Evolutionary conservation across 2,113 vertebrate species (phyloP).

Genomic region (Brachypteracias leptosomus): DNA sequence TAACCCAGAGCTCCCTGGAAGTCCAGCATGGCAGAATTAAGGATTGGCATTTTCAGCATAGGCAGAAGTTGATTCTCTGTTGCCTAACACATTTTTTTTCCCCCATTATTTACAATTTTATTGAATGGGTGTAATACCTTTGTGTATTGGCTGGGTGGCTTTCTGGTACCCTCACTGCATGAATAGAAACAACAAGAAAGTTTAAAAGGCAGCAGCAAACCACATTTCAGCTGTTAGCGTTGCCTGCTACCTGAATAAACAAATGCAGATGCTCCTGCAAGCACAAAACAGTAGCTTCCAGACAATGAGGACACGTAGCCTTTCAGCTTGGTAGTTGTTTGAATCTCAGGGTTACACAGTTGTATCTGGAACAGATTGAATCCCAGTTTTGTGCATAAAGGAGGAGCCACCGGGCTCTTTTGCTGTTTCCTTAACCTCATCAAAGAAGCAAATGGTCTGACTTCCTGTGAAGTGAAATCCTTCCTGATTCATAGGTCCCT

Average conservation of each 20-base stretch:
- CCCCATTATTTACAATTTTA: not conserved
- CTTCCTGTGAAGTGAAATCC: not conserved
- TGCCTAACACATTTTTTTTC: not conserved
- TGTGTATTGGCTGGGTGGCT: not conserved
- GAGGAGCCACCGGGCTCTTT: not conserved
- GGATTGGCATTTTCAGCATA: not conserved
- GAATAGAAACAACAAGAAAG: not conserved
- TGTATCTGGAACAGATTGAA: not conserved
- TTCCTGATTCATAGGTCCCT: not conserved
- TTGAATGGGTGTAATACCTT: not conserved
- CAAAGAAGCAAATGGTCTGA: not conserved
- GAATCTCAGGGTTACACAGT: not conserved
- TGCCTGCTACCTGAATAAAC: not conserved
- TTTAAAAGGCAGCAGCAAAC: not conserved
- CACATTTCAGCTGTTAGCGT: not conserved
- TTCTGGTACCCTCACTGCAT: not conserved
- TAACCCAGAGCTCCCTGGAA: not conserved
- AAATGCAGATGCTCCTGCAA: not conserved
- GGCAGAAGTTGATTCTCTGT: not conserved
- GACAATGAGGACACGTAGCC: fast-evolving
- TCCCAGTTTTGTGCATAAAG: not conserved
- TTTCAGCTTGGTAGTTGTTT: not conserved
- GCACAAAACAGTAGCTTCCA: not conserved
- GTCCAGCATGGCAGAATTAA: not conserved
- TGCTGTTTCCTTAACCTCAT: not conserved